Evolutionary conservation across 2,113 vertebrate genomes (phyloP).

Genomic region (Nibea albiflora): DNA sequence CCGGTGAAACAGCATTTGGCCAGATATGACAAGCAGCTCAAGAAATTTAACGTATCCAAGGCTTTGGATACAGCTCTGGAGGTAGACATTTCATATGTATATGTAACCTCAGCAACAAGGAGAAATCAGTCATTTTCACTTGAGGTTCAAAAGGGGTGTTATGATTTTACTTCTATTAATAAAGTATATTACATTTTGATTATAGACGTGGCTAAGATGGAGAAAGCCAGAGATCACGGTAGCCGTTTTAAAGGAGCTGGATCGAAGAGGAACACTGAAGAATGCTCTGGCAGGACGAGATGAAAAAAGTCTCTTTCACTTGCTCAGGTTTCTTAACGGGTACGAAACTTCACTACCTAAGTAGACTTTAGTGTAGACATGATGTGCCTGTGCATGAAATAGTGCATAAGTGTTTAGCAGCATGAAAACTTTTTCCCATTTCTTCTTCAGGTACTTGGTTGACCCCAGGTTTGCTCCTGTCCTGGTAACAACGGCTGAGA

Average conservation of each 20-base stretch:
- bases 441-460: constrained; percentile 86
- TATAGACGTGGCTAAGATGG: constrained; percentile 81
- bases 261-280: constrained; percentile 92
- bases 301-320: constrained; percentile 86
- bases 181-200: constrained; percentile 1
- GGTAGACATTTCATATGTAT: constrained; percentile 75
- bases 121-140: not conserved
- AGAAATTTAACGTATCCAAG: constrained; percentile 92
- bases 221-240: constrained; percentile 91
- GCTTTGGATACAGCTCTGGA: constrained; percentile 92
- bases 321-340: constrained; percentile 94
- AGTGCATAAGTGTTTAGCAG: not conserved
- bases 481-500: constrained; percentile 89
- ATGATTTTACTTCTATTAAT: too few species aligned
- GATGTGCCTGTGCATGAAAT: not conserved
- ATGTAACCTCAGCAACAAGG: not conserved
- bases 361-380: not conserved
- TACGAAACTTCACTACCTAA: constrained; percentile 66
- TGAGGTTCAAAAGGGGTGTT: not conserved
- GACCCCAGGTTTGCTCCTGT: constrained; percentile 90
- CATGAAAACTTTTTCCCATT: not conserved
- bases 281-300: constrained; percentile 96
- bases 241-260: constrained; percentile 94
- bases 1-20: constrained; percentile 87
- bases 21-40: constrained; percentile 92